Evolutionary conservation across 2,888 invertebrate species (phyloP), one percentile per base, ranked within the genome.

Genomic region (Campoplex capitator): DNA sequence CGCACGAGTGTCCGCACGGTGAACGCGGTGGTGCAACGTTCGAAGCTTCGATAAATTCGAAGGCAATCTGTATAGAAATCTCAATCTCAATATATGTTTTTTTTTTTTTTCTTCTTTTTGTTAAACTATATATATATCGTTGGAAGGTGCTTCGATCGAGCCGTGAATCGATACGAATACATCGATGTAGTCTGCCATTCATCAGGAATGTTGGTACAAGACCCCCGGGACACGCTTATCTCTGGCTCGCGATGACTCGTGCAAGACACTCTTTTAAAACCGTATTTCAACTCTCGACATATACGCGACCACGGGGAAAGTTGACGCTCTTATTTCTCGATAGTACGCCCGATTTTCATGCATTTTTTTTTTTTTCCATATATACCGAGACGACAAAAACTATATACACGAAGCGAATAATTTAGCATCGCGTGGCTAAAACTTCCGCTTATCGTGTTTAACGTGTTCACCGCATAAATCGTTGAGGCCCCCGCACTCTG

Each of bases 201-300:
- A 68, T 68, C 68, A 68, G 74, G 62, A 42, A 58, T 68, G 70
- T 32, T 78, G 81, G 73, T 84, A 82, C 77, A 84, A 84, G 67
- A 62, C 77, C 83, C 62, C 56, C 76, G 81, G 85, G 85, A 77
- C 65, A 68, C 76, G 67, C 85, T 85, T 85, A 85, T 85, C 85
- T 77, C 71, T 68, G 38, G 45, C 28, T 32, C 42, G 54, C 42
- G 54, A 38, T 62, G 77, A 85, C 58, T 76, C 18, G 82, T 38
- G 42, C 76, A 76, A 71, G 42, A 48, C 54, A 65, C 65, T 51
- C 51, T 23, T 51, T 67, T 35, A 67, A 11, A 48, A 42, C 42
- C 7, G 23, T 67, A 48, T 62, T 73, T 78, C 73, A 79, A 68
- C 48, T 77, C 71, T 35, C 75, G 16, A 62, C 23, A 68, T 54